These are phyloP conservation scores for Callospermophilus lateralis DNA, from an alignment of 2,113 vertebrate genomes.

Conservation along the genomic window DNA sequence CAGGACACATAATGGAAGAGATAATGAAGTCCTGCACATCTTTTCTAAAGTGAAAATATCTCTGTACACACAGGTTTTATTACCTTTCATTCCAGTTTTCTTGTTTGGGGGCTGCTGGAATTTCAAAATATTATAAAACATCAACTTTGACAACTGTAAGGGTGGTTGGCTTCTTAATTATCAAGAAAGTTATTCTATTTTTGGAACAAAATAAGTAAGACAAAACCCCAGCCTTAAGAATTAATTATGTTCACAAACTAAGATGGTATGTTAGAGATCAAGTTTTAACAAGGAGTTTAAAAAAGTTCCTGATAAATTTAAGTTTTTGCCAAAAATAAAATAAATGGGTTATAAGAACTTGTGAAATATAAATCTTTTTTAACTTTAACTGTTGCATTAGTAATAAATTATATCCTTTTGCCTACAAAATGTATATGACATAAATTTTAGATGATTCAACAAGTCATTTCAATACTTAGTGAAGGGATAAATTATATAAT, in stretches of 20 bases:
- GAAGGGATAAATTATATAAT: background rate
- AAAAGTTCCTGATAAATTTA: constrained; percentile 19
- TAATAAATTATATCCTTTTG: background rate
- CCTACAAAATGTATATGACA: background rate
- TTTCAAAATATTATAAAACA: background rate
- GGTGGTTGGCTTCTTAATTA: background rate
- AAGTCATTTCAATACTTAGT: background rate
- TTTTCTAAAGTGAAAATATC: background rate
- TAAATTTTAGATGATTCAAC: background rate
- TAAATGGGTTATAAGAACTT: constrained; percentile 4
- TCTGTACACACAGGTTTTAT: background rate
- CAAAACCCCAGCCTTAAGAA: background rate
- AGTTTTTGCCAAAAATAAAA: constrained; percentile 39
- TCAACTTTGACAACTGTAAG: background rate
- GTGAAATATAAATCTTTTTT: background rate
- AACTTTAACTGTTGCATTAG: background rate
- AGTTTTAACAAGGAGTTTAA: background rate
- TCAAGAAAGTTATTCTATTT: background rate
- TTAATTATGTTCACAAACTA: background rate
- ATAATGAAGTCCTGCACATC: background rate
- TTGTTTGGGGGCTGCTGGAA: background rate
- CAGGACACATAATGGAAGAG: background rate
- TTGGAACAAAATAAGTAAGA: background rate
- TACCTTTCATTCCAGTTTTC: background rate
- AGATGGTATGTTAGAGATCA: background rate